Evolutionary conservation across 2,797 vertebrate genomes (phyloP).

Genomic region (Hoplostethus atlanticus): DNA sequence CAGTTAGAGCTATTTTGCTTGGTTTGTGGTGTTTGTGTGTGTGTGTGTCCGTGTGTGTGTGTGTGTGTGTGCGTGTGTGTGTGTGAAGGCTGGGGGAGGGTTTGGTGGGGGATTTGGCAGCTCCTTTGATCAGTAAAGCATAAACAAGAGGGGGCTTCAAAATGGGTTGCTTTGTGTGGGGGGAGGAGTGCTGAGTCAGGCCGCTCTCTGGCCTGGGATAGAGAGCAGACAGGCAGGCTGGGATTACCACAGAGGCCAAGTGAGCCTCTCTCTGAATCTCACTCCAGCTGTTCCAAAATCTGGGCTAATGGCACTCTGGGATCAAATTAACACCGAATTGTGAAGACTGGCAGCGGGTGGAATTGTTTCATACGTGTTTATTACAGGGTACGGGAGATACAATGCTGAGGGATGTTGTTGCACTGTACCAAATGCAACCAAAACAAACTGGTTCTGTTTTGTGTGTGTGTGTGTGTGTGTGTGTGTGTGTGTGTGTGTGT

Average conservation of each 20-base stretch:
- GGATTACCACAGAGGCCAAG: constrained; percentile 76
- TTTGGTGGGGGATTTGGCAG: constrained; percentile 84
- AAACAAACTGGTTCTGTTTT: background rate
- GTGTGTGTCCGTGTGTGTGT: constrained; percentile 60
- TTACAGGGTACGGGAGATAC: background rate
- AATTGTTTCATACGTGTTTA: background rate
- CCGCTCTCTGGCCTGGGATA: constrained; percentile 71
- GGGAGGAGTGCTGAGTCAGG: constrained; percentile 90
- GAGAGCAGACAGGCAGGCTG: constrained; percentile 78
- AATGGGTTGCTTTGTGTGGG: constrained; percentile 88
- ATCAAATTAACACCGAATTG: constrained; percentile 61
- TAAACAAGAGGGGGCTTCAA: constrained; percentile 91
- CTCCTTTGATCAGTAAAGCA: constrained; percentile 94
- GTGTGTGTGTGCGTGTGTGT: constrained; percentile 35
- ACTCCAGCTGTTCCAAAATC: constrained; percentile 74
- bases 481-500: no score
- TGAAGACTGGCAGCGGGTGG: constrained; percentile 28
- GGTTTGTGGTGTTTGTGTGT: constrained; percentile 68
- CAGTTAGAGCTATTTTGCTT: constrained; percentile 87
- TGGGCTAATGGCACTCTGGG: constrained; percentile 59
- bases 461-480: background rate
- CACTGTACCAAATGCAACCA: no score
- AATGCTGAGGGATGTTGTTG: background rate
- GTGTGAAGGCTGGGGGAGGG: constrained; percentile 66
- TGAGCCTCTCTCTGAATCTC: constrained; percentile 68